Evolutionary conservation across 2,113 vertebrate genomes (phyloP).

Genomic region (Struthidea cinerea): DNA sequence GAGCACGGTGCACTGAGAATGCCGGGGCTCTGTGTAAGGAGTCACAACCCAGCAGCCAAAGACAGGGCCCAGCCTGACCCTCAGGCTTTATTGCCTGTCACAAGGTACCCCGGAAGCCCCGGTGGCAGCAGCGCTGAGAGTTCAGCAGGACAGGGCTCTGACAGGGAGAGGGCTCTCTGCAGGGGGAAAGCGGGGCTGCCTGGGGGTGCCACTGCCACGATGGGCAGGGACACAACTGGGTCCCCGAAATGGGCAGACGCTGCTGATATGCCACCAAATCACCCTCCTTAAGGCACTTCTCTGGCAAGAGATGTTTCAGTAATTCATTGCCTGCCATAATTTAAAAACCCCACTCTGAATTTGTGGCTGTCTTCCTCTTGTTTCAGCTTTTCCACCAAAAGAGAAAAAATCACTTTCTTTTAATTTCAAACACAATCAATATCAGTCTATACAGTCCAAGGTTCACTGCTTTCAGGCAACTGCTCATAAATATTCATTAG

Average conservation of each 20-base stretch:
- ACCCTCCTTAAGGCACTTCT: not conserved
- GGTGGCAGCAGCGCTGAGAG: not conserved
- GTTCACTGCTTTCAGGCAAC: not conserved
- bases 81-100: not conserved
- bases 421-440: not conserved
- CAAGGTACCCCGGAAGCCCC: fast-evolving
- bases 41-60: not conserved
- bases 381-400: not conserved
- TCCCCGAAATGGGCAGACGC: fast-evolving
- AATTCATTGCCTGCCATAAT: not conserved
- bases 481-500: conserved; percentile 13
- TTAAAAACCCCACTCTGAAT: not conserved
- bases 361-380: not conserved
- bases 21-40: fast-evolving
- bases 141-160: not conserved
- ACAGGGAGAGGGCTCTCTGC: not conserved
- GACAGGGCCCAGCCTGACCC: fast-evolving
- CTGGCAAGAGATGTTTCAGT: not conserved
- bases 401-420: not conserved
- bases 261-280: not conserved
- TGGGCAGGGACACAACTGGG: not conserved
- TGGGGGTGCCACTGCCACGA: fast-evolving
- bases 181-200: not conserved
- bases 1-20: fast-evolving
- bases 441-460: not conserved